Base-by-base conservation (phyloP, 2,888 invertebrate species). In the Creontiades dilutus region DNA sequence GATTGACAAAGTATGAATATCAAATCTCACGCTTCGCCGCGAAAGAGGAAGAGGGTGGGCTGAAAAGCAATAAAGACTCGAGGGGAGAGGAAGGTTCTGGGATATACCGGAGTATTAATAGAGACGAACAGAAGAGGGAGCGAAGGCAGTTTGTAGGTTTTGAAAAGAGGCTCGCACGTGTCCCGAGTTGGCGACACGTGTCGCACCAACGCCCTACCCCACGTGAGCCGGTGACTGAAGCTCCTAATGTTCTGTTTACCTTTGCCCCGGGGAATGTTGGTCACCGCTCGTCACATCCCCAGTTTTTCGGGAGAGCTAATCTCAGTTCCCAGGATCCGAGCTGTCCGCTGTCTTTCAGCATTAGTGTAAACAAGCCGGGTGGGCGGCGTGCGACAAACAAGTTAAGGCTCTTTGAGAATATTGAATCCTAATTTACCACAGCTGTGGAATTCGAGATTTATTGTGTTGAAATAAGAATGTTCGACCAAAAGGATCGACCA, bases 1-100 rank as follows among this genome's bases (percentile, higher is more conserved):
- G 76, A 86, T 86, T 86, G 86, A 86, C 68, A 86, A 86, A 86
- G 86, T 86, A 86, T 86, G 86, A 86, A 86, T 86, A 86, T 86
- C 86, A 86, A 86, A 86, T 86, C 86, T 86, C 86, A 86, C 86
- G 86, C 86, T 86, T 76, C 86, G 76, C 47, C 76, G 46, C 86
- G 47, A 47, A 37, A 68, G n/a, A n/a, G 68, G 19, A 23, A 7
- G 61, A 61, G 86, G 86, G 75, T 75, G 23, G 86, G 86, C 46
- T 75, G 13, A 28, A 47, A 86, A 75, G 86, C 86, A 86, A 86
- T 86, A 86, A 86, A 86, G 37, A 86, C 55, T 12, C 9, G 75
- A 27, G 47, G 46, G 37, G 37, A 37, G 37, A 37, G 7, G 37
- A 37, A 37, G 37, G 7, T 37, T 37, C 37, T 37, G 37, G 37